Percentiles rank a stretch among this genome's conserved stretches.
These are phyloP conservation scores for Lottia gigantea DNA, from an alignment of 2,888 invertebrate species.

Conservation along the genomic window DNA sequence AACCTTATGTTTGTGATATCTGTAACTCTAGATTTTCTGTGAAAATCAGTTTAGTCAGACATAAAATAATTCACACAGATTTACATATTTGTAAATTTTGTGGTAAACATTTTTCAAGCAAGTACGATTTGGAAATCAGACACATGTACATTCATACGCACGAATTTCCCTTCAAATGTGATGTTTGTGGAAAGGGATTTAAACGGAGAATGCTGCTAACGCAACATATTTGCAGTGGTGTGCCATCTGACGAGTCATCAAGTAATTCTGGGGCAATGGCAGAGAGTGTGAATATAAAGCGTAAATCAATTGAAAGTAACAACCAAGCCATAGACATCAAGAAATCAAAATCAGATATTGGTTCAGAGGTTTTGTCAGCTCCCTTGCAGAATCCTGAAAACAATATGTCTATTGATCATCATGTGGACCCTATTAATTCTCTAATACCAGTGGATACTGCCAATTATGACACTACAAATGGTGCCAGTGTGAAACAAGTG, in stretches of 20 bases:
- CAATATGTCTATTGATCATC: too few relatives aligned
- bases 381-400: not conserved
- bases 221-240: not conserved
- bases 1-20: conserved; percentile 3
- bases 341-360: not conserved
- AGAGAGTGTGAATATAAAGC: too few relatives aligned
- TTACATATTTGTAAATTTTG: not conserved
- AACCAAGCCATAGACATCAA: too few relatives aligned
- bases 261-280: too few relatives aligned
- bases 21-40: not conserved
- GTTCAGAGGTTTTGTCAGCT: conserved; percentile 15
- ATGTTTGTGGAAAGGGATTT: not conserved
- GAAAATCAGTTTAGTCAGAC: not conserved
- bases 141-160: conserved; percentile 4
- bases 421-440: too few relatives aligned
- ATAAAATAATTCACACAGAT: not conserved
- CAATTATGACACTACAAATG: too few relatives aligned
- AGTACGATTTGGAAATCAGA: conserved; percentile 1
- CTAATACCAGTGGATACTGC: too few relatives aligned
- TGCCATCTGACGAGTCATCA: too few relatives aligned
- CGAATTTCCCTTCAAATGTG: not conserved
- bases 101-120: not conserved
- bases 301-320: too few relatives aligned
- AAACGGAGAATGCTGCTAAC: not conserved
- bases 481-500: too few relatives aligned